Percentiles rank a stretch among this genome's conserved stretches.
Evolutionary conservation across 2,797 vertebrate species (phyloP).

Genomic region (Smutsia gigantea): DNA sequence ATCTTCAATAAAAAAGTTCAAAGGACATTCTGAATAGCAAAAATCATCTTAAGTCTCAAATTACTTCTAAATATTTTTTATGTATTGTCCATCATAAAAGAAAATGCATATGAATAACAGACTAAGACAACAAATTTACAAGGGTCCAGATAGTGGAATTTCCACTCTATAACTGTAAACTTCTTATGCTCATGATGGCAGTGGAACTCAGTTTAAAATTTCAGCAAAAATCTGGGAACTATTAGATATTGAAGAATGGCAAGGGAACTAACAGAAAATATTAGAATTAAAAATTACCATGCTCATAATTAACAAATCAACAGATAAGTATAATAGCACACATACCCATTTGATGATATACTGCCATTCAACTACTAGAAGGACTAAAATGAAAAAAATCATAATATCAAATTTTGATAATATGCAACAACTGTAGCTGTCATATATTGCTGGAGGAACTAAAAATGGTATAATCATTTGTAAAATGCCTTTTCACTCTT

Average conservation of each 20-base stretch:
- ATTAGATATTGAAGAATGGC: not conserved
- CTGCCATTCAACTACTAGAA: not conserved
- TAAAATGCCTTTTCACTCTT: not conserved
- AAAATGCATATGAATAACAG: not conserved
- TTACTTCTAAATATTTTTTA: not conserved
- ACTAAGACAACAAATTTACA: not conserved
- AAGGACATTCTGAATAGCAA: not conserved
- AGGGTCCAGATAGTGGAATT: not conserved
- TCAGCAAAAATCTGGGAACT: not conserved
- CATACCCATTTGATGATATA: not conserved
- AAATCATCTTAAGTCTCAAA: not conserved
- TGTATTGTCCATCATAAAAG: not conserved
- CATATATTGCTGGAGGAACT: not conserved
- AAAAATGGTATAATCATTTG: not conserved
- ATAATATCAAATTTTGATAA: not conserved
- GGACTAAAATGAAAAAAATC: not conserved
- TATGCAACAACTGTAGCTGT: not conserved
- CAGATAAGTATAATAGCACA: not conserved
- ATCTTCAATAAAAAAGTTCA: not conserved
- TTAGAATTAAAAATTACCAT: not conserved
- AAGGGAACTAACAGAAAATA: not conserved
- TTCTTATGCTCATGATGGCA: not conserved
- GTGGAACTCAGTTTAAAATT: not conserved
- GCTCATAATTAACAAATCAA: not conserved
- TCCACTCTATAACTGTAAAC: not conserved